These are phyloP conservation scores for Phycodurus eques DNA, from an alignment of 2,113 vertebrate species.

Conservation along the genomic window DNA sequence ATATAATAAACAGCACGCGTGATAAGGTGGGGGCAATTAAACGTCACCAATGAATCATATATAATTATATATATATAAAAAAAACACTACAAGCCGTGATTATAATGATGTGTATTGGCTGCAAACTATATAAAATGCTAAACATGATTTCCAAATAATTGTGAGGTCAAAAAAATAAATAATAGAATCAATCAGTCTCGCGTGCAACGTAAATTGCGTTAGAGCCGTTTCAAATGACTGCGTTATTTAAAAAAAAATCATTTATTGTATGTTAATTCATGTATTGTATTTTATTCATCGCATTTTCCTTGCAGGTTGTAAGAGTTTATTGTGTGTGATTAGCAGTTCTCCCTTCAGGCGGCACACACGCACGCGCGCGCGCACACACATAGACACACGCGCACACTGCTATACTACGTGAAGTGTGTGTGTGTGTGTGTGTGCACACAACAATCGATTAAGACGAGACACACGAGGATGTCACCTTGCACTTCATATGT, in stretches of 20 bases:
- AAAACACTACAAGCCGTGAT: background rate
- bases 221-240: background rate
- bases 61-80: background rate
- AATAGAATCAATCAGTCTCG: background rate
- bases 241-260: background rate
- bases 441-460: conserved; percentile 85
- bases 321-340: conserved; percentile 47
- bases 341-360: conserved; percentile 35
- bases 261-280: background rate
- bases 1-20: background rate
- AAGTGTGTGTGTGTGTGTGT: conserved; percentile 13
- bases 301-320: conserved; percentile 18
- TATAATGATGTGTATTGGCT: background rate
- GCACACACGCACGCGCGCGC: background rate
- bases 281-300: conserved; percentile 10
- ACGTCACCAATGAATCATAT: background rate
- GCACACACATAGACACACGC: background rate
- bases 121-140: background rate
- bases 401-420: background rate
- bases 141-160: background rate
- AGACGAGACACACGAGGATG: conserved; percentile 78
- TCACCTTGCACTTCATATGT: conserved; percentile 94
- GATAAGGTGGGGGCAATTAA: background rate
- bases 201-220: background rate
- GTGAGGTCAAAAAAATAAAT: background rate